Evolutionary conservation across 2,888 invertebrate species (phyloP), one percentile per base, ranked within the genome.

Genomic region (Bombyx huttoni): DNA sequence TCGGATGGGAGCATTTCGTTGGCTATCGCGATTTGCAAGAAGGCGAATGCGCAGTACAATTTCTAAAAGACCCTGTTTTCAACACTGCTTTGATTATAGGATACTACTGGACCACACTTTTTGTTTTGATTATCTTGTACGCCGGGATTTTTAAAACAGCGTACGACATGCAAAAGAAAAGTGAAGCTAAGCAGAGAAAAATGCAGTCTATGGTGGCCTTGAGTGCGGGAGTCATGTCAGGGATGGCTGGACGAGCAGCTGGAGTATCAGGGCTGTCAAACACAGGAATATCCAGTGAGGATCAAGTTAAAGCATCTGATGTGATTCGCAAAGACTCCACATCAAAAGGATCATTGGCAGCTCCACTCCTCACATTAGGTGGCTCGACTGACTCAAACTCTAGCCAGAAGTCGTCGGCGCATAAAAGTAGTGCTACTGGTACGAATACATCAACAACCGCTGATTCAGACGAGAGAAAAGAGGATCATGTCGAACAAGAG

Each of bases 1-100:
- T 99, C 73, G 99, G 99, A 48, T 99, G 99, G 98, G 98, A 98
- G 74, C 97, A 98, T 78, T 99, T 99, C 72, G 95, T 97, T 49
- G 98, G 98, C 14, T 95, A 94, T 70, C 90, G 98, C 56, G 96
- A 98, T 65, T 89, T 98, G 51, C 87, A 92, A 63, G 95, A 95
- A 12, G 95, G 95, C 1, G 94, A 96, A 80, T 99, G 98, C 75
- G 95, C 96, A 53, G 98, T 99, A 13, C 98, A 99, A 82, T 99
- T 99, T 83, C 91, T 99, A 56, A 98, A 98, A 78, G 97, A 99
- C 79, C 97, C 98, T 0, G 92, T 98, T 52, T 98, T 99, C 79
- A 99, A 99, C 78, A 98, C 98, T 61, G 95, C 98, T 51, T 91
- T 99, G 54, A 98, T 98, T 53, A 97, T 99, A 65, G 95, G 95